Evolutionary conservation across 2,888 invertebrate genomes (phyloP).

Genomic region (Drosophila koepferae): DNA sequence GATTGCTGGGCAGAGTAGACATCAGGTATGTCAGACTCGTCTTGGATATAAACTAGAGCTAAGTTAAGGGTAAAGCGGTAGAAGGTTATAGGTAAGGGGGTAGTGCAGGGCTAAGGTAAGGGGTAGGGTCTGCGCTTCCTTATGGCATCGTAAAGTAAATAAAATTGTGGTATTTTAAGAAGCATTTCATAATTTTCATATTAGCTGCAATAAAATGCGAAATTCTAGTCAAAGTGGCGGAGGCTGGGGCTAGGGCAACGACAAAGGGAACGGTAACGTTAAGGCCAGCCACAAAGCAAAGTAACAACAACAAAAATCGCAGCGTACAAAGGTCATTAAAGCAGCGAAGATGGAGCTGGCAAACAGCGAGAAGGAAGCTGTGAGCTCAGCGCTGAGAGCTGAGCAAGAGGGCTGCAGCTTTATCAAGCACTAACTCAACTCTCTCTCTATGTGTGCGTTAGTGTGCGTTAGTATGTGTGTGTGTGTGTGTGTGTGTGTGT

Average conservation of each 20-base stretch:
- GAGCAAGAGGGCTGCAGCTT: constrained; percentile 14
- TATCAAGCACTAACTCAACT: constrained; percentile 57
- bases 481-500: constrained; percentile 31
- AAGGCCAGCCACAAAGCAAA: constrained; percentile 43
- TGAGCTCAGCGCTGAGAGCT: constrained; percentile 4
- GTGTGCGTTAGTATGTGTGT: constrained; percentile 18
- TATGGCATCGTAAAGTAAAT: constrained; percentile 43
- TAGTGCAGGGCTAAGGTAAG: too few species aligned
- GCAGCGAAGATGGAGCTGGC: constrained; percentile 18
- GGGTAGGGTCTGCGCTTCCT: neutral
- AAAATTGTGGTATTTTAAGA: constrained; percentile 27
- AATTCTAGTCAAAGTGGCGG: constrained; percentile 15
- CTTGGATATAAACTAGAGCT: neutral
- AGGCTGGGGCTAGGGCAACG: neutral
- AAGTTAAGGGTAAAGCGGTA: too few species aligned
- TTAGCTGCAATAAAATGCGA: constrained; percentile 69
- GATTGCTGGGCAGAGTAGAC: neutral
- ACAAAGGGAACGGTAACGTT: neutral
- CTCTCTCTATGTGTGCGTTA: constrained; percentile 19
- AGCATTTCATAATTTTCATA: constrained; percentile 71
- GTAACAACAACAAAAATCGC: constrained; percentile 76
- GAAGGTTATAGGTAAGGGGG: rapidly evolving
- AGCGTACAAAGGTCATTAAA: constrained; percentile 75
- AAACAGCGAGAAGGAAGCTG: neutral
- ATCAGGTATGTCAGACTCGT: constrained; percentile 13